These are phyloP conservation scores for Eubasilissa regina DNA, from an alignment of 1,140 invertebrate species.

Conservation along the genomic window DNA sequence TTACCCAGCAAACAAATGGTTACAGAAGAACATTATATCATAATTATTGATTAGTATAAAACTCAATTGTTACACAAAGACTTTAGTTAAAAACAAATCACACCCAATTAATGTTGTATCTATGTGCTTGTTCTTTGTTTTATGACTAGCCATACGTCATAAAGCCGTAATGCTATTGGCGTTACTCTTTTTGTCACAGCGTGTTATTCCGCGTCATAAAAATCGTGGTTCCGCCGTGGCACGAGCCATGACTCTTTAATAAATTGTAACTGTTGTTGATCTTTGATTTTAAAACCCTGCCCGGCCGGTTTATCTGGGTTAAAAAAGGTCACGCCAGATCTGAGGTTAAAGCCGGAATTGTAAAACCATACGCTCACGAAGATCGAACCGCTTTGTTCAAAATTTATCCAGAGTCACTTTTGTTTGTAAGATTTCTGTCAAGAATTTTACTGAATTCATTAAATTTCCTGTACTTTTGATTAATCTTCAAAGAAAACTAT, in stretches of 20 bases:
- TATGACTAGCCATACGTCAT: background rate
- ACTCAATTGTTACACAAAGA: no score
- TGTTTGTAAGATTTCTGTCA: no score
- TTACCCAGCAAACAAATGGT: no score
- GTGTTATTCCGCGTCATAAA: conserved; percentile 11
- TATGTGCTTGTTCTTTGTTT: background rate
- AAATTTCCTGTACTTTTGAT: no score
- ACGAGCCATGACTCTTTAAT: conserved; percentile 37
- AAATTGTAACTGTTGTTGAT: conserved; percentile 43
- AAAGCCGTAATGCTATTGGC: background rate
- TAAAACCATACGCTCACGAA: background rate
- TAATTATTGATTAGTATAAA: no score
- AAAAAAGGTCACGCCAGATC: conserved; percentile 20
- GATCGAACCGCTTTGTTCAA: no score
- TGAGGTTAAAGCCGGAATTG: background rate
- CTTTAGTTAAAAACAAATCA: no score
- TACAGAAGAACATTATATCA: no score
- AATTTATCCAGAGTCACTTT: no score
- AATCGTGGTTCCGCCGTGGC: conserved; percentile 7
- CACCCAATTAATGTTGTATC: no score
- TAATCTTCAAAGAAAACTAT: no score
- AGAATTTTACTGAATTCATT: no score
- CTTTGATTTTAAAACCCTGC: conserved; percentile 35
- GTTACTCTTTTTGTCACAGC: conserved; percentile 19
- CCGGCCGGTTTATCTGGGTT: conserved; percentile 34